phyloP scores from a whole-genome alignment of 2,888 invertebrate species.

The Strigamia crassipes region DNA sequence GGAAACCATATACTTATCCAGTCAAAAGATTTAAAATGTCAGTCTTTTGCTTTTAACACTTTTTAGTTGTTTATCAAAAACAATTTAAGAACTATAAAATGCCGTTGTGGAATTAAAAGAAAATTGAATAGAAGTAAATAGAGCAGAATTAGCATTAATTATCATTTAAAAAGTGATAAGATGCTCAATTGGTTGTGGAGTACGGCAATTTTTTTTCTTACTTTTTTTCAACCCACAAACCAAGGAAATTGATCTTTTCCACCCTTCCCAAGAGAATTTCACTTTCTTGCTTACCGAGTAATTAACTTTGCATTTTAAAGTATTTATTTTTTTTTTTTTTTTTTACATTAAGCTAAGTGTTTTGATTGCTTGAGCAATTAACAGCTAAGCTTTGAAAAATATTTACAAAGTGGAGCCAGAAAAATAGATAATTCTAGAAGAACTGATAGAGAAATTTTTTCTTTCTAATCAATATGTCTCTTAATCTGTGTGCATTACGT shows the following conservation, averaged over 20 bases:
- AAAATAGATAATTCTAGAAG: background rate
- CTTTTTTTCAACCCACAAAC: background rate
- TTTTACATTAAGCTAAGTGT: slow-evolving; percentile 10
- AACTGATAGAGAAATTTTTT: background rate
- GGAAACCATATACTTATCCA: too few species aligned
- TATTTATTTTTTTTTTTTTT: too few species aligned
- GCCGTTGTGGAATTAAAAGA: background rate
- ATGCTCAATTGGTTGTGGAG: slow-evolving; percentile 22
- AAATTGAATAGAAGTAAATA: background rate
- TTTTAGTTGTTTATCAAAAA: too few species aligned
- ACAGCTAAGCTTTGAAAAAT: slow-evolving; percentile 19
- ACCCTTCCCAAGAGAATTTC: slow-evolving; percentile 7
- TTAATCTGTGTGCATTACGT: background rate
- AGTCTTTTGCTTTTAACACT: too few species aligned
- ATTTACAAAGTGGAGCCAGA: background rate
- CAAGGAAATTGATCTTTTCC: slow-evolving; percentile 16
- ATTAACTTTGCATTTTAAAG: slow-evolving; percentile 30
- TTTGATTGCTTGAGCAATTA: slow-evolving; percentile 22
- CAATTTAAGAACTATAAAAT: too few species aligned
- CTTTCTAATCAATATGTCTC: background rate
- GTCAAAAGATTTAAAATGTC: too few species aligned
- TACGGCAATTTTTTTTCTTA: background rate
- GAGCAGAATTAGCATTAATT: background rate
- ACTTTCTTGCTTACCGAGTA: slow-evolving; percentile 26
- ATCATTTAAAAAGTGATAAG: slow-evolving; percentile 20